These are phyloP conservation scores for Platalea minor DNA, from an alignment of 2,797 vertebrate species.

Conservation along the genomic window DNA sequence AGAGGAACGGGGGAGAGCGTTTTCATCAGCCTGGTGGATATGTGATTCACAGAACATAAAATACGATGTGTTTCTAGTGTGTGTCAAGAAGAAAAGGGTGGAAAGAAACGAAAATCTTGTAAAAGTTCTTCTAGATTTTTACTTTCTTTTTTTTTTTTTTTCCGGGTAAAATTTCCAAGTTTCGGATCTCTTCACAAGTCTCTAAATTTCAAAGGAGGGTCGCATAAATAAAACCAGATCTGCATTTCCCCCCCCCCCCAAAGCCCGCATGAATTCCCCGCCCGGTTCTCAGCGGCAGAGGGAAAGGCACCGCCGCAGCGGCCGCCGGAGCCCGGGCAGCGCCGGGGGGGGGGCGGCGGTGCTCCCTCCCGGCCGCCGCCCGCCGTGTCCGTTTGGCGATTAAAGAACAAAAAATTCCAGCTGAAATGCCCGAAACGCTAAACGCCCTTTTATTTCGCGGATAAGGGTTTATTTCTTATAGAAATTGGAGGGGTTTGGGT, in stretches of 20 bases:
- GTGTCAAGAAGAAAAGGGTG: not conserved
- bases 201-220: not conserved
- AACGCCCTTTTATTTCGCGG: not conserved
- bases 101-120: not conserved
- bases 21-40: not conserved
- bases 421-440: rapidly evolving
- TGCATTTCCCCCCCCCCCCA: rapidly evolving
- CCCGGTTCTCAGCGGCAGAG: not conserved
- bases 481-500: not conserved
- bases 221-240: not conserved
- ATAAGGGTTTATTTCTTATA: not conserved
- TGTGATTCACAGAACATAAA: not conserved
- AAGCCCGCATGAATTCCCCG: not conserved
- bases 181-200: rapidly evolving
- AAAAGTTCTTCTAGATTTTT: not conserved
- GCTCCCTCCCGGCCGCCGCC: not conserved
- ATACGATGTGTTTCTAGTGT: not conserved
- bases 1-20: not conserved
- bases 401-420: not conserved
- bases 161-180: not conserved
- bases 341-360: too few species aligned
- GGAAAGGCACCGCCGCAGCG: not conserved
- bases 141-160: rapidly evolving
- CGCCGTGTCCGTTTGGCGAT: not conserved
- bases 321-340: too few species aligned